These are phyloP conservation scores for Ylistrum balloti DNA, from an alignment of 1,140 invertebrate species.

Conservation along the genomic window DNA sequence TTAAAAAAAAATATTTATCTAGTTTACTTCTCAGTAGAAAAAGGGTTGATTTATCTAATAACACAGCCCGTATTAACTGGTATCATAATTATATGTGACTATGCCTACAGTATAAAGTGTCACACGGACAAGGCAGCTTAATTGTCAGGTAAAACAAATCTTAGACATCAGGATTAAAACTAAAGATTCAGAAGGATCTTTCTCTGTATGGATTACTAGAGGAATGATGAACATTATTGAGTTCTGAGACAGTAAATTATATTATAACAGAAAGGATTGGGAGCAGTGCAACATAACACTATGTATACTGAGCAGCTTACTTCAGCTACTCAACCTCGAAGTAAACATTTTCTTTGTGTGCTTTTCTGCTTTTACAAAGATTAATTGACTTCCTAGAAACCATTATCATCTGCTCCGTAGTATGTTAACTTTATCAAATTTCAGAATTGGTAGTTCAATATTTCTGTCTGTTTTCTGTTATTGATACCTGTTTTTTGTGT, in stretches of 20 bases:
- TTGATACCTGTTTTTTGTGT: constrained; percentile 52
- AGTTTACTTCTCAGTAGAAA: not conserved
- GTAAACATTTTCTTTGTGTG: not conserved
- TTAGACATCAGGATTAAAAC: too few relatives aligned
- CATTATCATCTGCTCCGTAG: not conserved
- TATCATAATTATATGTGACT: too few relatives aligned
- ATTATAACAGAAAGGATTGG: not conserved
- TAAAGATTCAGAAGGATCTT: too few relatives aligned
- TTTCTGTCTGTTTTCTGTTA: not conserved
- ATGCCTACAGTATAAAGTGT: too few relatives aligned
- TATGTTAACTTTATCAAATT: not conserved
- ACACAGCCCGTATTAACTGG: too few relatives aligned
- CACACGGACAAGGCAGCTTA: too few relatives aligned
- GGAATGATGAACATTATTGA: not conserved
- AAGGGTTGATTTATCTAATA: too few relatives aligned
- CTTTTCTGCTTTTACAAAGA: not conserved
- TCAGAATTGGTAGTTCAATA: not conserved
- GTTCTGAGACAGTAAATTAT: not conserved
- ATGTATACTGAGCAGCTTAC: not conserved
- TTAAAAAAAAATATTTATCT: not conserved
- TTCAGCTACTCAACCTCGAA: not conserved
- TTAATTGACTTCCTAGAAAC: constrained; percentile 1
- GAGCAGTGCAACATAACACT: not conserved
- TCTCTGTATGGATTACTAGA: too few relatives aligned
- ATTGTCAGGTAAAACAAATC: too few relatives aligned